Base-by-base conservation (phyloP, 2,888 invertebrate species). In the Helicoverpa assulta region DNA sequence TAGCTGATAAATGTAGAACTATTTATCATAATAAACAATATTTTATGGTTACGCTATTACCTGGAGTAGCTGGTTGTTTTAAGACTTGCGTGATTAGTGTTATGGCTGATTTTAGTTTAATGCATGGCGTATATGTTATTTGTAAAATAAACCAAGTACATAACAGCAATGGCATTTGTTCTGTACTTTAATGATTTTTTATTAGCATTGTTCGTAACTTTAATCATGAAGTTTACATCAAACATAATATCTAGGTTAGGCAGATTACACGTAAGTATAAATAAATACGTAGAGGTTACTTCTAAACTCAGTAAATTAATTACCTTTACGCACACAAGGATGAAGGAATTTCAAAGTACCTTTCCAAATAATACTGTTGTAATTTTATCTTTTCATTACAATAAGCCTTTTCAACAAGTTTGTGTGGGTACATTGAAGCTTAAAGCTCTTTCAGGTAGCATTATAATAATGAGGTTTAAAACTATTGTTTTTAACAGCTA, bases 321-420 rank as follows among this genome's bases (percentile, higher is more conserved):
- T 80, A 76, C 61, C 40, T 80, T 63, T 26, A 43, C 80, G 50
- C 60, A 47, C 67, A 63, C 58, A 60, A 57, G 52, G 50, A 26
- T 52, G 55, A 53, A 63, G 56, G 60, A 80, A 57, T 69, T 69
- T 70, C 58, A 52, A 70, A 76, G 77, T 70, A 76, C 61, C 55
- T 40, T 40, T 40, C 10, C 63, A 57, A 60, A 60, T 76, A 58
- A 64, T 54, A 63, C 59, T 63, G 58, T 52, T 65, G 57, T 73
- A 79, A 73, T 70, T 79, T 69, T 74, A 84, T 69, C 71, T 82
- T 67, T 70, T 70, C 71, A 56, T 76, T 72, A 79, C 68, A 73
- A 73, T 69, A 73, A 80, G 72, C 65, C 54, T 56, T 82, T 79
- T 82, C 61, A 76, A 65, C 54, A 67, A 76, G 65, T 70, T 82